Evolutionary conservation across 2,888 invertebrate genomes (phyloP).

Genomic region (Calameuta pallipes): DNA sequence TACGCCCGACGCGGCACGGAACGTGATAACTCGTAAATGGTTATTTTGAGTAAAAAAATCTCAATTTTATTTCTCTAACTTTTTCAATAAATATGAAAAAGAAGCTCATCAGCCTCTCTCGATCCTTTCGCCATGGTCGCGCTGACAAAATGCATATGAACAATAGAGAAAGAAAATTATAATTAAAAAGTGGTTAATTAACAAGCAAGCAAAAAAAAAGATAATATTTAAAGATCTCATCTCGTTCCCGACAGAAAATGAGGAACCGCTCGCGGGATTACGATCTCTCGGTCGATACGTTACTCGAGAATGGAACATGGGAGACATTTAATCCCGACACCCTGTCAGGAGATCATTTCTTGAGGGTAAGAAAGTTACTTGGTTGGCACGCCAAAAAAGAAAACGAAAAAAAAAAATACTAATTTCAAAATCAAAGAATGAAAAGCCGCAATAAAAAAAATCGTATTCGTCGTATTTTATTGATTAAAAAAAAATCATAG

Average conservation of each 20-base stretch:
- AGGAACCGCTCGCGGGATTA: constrained; percentile 68
- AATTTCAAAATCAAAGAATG: not conserved
- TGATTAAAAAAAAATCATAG: not conserved
- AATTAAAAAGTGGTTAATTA: not conserved
- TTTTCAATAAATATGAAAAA: not conserved
- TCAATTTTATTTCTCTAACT: constrained; percentile 24
- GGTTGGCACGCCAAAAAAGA: constrained; percentile 25
- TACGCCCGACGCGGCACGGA: too few species aligned
- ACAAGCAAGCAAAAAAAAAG: constrained; percentile 24
- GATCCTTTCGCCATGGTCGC: not conserved
- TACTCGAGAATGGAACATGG: constrained; percentile 73
- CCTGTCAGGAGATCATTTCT: constrained; percentile 70
- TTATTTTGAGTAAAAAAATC: constrained; percentile 23
- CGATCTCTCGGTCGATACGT: constrained; percentile 71
- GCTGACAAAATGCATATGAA: not conserved
- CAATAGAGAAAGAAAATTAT: not conserved
- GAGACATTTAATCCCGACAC: constrained; percentile 71
- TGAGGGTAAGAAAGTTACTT: constrained; percentile 69
- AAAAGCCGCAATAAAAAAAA: not conserved
- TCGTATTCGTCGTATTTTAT: not conserved
- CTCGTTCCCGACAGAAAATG: constrained; percentile 66
- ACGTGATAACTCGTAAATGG: not conserved
- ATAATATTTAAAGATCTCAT: constrained; percentile 46
- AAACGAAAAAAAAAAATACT: not conserved
- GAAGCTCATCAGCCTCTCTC: not conserved